phyloP scores from a whole-genome alignment of 2,113 vertebrate genomes.

The Nanorana parkeri region DNA sequence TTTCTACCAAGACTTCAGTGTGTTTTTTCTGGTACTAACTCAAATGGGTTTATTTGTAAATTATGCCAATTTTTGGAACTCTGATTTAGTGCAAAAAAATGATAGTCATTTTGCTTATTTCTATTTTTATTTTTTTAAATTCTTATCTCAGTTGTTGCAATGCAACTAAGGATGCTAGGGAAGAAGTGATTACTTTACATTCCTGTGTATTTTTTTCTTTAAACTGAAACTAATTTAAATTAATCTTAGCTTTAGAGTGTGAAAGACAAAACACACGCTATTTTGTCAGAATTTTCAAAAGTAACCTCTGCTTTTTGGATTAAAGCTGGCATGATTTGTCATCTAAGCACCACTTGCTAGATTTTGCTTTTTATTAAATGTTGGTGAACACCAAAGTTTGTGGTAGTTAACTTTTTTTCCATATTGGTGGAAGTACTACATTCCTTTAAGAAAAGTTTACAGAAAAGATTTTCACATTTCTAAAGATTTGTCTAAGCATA shows the following conservation, averaged over 20 bases:
- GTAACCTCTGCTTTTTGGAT: neutral
- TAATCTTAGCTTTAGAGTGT: slow-evolving; percentile 27
- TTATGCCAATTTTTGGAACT: slow-evolving; percentile 69
- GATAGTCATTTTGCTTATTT: slow-evolving; percentile 66
- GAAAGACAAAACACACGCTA: neutral
- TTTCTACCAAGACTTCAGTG: slow-evolving; percentile 65
- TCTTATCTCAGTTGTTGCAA: slow-evolving; percentile 62
- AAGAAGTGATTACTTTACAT: slow-evolving; percentile 63
- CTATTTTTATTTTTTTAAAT: slow-evolving; percentile 29
- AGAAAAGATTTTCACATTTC: slow-evolving; percentile 58
- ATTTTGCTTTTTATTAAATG: neutral
- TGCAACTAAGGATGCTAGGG: slow-evolving; percentile 61
- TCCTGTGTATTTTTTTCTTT: slow-evolving; percentile 59
- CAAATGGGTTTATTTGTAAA: slow-evolving; percentile 71
- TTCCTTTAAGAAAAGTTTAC: too few species aligned
- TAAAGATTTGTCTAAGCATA: slow-evolving; percentile 55
- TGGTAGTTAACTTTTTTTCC: neutral
- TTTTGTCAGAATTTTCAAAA: neutral
- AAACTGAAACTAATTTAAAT: slow-evolving; percentile 34
- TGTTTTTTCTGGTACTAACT: slow-evolving; percentile 65
- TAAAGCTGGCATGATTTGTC: neutral
- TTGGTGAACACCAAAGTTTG: neutral
- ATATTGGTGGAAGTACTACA: too few species aligned
- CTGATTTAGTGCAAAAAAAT: slow-evolving; percentile 72
- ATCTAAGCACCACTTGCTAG: neutral